Conservation (phyloP, 2,888 invertebrate species). For the Epirrhoe alternata region DNA sequence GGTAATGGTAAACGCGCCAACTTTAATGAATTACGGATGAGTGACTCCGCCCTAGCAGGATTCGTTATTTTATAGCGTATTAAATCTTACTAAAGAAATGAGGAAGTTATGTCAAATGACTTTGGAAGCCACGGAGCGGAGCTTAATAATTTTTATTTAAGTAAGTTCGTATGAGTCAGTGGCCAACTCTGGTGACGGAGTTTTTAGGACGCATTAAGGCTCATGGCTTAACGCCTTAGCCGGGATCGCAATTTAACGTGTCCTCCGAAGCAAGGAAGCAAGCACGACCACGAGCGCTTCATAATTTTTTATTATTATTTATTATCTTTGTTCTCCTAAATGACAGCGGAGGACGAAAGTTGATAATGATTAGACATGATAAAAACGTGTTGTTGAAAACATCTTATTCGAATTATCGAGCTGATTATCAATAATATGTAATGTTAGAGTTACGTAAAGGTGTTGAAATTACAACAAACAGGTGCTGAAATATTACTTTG, state of each 20-base stretch:
- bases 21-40: conserved; percentile 82
- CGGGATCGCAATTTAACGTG: too few relatives aligned
- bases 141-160: conserved; percentile 9
- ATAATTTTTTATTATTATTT: not conserved
- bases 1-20: conserved; percentile 75
- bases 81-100: conserved; percentile 71
- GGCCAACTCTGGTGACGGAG: too few relatives aligned
- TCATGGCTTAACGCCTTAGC: too few relatives aligned
- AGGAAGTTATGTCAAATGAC: conserved; percentile 66
- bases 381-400: not conserved
- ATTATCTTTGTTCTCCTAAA: not conserved
- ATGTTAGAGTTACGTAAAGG: not conserved
- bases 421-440: too few relatives aligned
- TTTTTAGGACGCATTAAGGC: too few relatives aligned
- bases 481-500: not conserved
- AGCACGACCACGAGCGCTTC: too few relatives aligned
- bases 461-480: not conserved
- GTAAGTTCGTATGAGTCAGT: too few relatives aligned
- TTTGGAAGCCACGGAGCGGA: conserved; percentile 38
- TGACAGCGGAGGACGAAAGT: not conserved
- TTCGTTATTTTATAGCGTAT: conserved; percentile 74
- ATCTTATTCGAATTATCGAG: too few relatives aligned
- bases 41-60: conserved; percentile 70
- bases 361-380: too few relatives aligned
- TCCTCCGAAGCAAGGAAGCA: too few relatives aligned